Base-by-base conservation (phyloP, 2,888 invertebrate species). In the Hoplodrina blanda region DNA sequence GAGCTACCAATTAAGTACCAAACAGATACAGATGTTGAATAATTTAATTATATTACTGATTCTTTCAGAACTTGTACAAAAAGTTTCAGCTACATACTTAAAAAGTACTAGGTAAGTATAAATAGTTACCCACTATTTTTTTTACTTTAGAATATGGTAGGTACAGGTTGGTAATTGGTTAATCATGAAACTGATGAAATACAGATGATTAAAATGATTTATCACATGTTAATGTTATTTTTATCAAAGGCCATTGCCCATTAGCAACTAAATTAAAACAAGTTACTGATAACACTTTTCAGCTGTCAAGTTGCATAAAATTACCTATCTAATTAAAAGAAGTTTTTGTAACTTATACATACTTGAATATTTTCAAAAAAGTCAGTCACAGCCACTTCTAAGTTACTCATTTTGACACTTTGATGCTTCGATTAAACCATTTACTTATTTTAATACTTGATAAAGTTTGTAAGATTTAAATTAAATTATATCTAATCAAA, bases 311-410 rank as follows among this genome's bases (percentile, higher is more conserved):
- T 33, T 19, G 4, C 30, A 25, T 15, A 30, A 44, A 50, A 15
- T 5, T 11, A 33, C 15, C n/a, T 52, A 15, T 20, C 20, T 44
- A 19, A 54, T 57, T n/a, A 17, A 17, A 17, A 8, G 2, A 46
- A 46, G 41, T 46, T 46, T 46, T 17, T 0, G 5, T 46, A 17
- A 46, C 17, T 46, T 46, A 72, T 87, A 93, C 93, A 88, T 90
- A 94, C 93, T 76, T 87, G 81, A 66, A 83, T 20, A 62, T 87
- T 88, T 77, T 90, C 92, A 69, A 90, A 76, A 72, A 89, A 81
- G 57, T 93, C 91, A 54, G 83, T 85, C 44, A 91, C 68, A 63
- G 90, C 92, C 74, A 88, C 91, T 87, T 91, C 74, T 81, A 93
- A 85, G 74, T 91, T 90, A 88, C 86, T 90, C 93, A 93, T 93